Percentiles rank a stretch among this genome's conserved stretches.
Evolutionary conservation across 1,140 invertebrate genomes (phyloP).

Genomic region (Pseudobourletiella spinata): DNA sequence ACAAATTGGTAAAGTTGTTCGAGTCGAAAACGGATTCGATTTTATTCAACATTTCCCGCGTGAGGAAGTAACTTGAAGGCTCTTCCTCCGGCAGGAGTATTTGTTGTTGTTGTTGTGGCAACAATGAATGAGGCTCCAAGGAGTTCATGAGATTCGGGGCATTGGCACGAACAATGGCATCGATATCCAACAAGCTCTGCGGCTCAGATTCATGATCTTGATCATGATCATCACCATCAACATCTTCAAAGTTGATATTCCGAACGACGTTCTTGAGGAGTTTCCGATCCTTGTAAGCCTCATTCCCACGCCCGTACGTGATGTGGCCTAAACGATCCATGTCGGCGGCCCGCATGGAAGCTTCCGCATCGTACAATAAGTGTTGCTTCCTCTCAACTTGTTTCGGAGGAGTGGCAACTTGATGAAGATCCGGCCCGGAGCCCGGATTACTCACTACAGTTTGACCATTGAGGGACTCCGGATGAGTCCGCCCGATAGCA

Average conservation of each 20-base stretch:
- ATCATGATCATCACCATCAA: conserved; percentile 16
- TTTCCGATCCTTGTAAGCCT: background rate
- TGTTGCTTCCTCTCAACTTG: too few relatives aligned
- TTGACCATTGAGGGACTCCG: background rate
- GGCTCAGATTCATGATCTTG: background rate
- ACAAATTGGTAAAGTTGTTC: conserved; percentile 40
- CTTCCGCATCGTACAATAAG: background rate
- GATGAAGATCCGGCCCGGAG: background rate
- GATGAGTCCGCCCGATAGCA: too few relatives aligned
- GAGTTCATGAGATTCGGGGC: conserved; percentile 28
- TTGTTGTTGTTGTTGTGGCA: background rate
- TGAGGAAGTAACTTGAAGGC: conserved; percentile 36
- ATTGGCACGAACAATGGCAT: conserved; percentile 26
- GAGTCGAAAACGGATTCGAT: conserved; percentile 32
- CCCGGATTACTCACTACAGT: background rate
- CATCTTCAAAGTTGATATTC: background rate
- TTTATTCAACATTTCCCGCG: conserved; percentile 38
- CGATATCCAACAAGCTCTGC: conserved; percentile 31
- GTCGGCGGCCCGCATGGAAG: background rate
- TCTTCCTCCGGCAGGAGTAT: conserved; percentile 9
- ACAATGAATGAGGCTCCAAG: background rate
- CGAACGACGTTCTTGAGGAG: background rate
- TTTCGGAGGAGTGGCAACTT: too few relatives aligned
- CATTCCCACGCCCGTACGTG: background rate
- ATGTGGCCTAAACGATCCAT: background rate